phyloP scores from a whole-genome alignment of 2,797 vertebrate genomes.

The Sylvia borin region DNA sequence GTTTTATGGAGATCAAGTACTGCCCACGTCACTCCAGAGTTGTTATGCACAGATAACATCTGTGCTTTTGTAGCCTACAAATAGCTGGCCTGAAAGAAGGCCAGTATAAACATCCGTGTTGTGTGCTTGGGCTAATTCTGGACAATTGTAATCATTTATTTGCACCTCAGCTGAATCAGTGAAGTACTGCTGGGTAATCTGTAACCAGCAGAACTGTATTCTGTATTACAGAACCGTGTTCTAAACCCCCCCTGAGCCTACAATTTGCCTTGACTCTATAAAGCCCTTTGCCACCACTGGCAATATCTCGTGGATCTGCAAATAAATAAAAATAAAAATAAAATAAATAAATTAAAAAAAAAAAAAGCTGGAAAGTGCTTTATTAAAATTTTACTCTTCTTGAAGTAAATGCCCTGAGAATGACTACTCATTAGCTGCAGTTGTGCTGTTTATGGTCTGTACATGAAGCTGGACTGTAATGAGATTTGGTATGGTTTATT shows the following conservation, averaged over 20 bases:
- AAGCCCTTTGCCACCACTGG: neutral
- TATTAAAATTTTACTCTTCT: neutral
- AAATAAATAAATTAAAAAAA: too few species aligned
- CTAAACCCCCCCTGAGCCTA: neutral
- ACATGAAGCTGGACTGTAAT: neutral
- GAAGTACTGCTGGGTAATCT: neutral
- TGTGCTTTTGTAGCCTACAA: neutral
- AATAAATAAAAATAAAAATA: neutral
- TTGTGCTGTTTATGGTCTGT: neutral
- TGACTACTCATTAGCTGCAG: neutral
- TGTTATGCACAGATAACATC: conserved; percentile 1
- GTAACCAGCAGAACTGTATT: neutral
- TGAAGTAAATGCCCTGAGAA: neutral
- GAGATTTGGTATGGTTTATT: neutral
- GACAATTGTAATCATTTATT: neutral
- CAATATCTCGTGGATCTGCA: neutral
- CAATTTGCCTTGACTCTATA: neutral
- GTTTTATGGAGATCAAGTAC: neutral
- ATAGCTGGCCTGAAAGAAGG: neutral
- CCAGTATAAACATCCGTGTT: neutral
- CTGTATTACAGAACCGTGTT: neutral
- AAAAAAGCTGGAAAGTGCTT: neutral
- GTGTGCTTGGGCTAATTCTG: conserved; percentile 11
- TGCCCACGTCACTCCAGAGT: neutral
- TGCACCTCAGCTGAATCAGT: neutral